Evolutionary conservation across 2,888 invertebrate species (phyloP), one percentile per base, ranked within the genome.

Genomic region (Stenichneumon culpator): DNA sequence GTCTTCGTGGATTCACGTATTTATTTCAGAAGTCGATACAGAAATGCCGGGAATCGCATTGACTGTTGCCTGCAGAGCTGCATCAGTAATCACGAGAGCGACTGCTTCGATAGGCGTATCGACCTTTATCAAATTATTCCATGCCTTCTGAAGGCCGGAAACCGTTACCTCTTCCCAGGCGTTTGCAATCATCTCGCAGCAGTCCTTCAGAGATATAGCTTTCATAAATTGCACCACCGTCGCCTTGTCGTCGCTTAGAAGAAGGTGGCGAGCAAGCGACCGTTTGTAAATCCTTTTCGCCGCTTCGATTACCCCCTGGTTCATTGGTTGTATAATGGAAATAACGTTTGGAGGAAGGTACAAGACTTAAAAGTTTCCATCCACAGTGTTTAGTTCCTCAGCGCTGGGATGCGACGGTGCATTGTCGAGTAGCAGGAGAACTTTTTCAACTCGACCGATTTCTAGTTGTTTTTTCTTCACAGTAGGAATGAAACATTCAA

Each of bases 291-390:
- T 60, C 75, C 84, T 84, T 85, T 91, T 90, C 14, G 87, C 67
- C 54, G 86, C 86, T 25, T 84, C 88, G 16, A 90, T 88, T 14
- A 90, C 86, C 1, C 88, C 87, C 70, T 91, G 90, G 79, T 89
- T 86, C 90, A 90, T 91, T 4, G 90, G 90, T 69, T 91, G 90
- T 22, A 91, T 79, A 2, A 90, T 32, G 6, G 86, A 60, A 2
- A 87, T 90, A 4, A 88, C 88, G 69, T 87, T 90, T 1, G 88
- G 87, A 39, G 90, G 88, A 16, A 90, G 57, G 74, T 81, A 89
- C n/a, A 86, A 79, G 1, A 88, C 83, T 73, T 73, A 69, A 39
- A 88, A 88, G 54, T 87, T 69, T 19, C 77, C 79, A 28, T 86
- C 74, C 60, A 86, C 69, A 5, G 50, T 44, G 44, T 86, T 84